Evolutionary conservation across 2,888 invertebrate species (phyloP).

Genomic region (Doris montereyensis): DNA sequence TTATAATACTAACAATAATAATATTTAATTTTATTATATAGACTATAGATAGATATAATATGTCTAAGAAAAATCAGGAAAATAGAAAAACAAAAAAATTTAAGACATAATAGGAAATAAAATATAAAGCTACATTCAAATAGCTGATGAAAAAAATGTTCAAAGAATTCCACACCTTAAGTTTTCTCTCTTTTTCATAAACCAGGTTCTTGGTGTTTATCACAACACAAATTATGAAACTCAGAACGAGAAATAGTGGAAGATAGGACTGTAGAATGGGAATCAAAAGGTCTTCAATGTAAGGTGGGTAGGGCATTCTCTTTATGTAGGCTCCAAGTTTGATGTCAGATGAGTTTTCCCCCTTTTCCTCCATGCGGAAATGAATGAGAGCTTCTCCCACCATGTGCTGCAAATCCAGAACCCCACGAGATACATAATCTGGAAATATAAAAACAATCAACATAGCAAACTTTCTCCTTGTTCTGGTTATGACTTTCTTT

Average conservation of each 20-base stretch:
- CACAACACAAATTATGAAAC: constrained; percentile 86
- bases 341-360: constrained; percentile 67
- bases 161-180: constrained; percentile 62
- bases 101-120: no score
- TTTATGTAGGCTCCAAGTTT: constrained; percentile 74
- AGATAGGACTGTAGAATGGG: constrained; percentile 80
- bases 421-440: constrained; percentile 80
- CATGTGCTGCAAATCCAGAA: constrained; percentile 79
- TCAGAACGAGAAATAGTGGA: constrained; percentile 84
- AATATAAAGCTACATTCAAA: no score
- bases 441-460: no score
- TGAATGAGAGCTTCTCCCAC: constrained; percentile 74
- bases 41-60: neutral
- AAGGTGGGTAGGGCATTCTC: constrained; percentile 84
- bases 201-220: constrained; percentile 84
- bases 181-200: constrained; percentile 81
- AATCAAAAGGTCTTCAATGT: constrained; percentile 80
- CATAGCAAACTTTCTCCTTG: no score
- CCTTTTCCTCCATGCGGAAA: constrained; percentile 38
- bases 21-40: neutral
- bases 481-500: no score
- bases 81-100: neutral
- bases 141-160: no score
- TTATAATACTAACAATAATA: no score
- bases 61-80: neutral